phyloP scores from a whole-genome alignment of 2,888 invertebrate species.

The Idaea aversata region DNA sequence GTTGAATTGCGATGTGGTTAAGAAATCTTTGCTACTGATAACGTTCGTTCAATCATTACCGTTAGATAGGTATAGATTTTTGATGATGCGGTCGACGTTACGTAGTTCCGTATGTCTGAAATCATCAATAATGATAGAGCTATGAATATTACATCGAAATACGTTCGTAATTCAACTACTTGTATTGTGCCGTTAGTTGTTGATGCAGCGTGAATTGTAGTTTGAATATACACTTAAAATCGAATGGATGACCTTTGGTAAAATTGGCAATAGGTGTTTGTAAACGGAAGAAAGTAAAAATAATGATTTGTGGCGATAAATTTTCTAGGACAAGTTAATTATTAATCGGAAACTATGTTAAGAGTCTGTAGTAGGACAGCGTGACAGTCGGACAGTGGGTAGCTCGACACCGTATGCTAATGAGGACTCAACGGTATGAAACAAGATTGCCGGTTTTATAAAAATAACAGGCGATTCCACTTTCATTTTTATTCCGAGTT shows the following conservation, averaged over 20 bases:
- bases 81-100: slow-evolving; percentile 33
- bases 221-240: not conserved
- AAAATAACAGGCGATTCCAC: slow-evolving; percentile 76
- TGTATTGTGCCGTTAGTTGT: not conserved
- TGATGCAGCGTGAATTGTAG: not conserved
- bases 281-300: not conserved
- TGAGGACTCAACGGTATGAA: slow-evolving; percentile 57
- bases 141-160: not conserved
- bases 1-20: slow-evolving; percentile 27
- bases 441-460: slow-evolving; percentile 72
- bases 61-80: slow-evolving; percentile 19
- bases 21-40: slow-evolving; percentile 17
- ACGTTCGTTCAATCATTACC: slow-evolving; percentile 27
- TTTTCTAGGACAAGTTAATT: not conserved
- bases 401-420: slow-evolving; percentile 52
- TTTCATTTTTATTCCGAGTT: slow-evolving; percentile 76
- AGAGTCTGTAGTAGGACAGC: slow-evolving; percentile 35
- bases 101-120: slow-evolving; percentile 7
- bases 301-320: too few relatives aligned
- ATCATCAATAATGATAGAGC: not conserved
- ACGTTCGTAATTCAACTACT: not conserved
- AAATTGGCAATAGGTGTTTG: not conserved
- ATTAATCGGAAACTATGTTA: slow-evolving; percentile 43
- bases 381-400: slow-evolving; percentile 28
- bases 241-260: not conserved